Conservation (phyloP, 2,113 vertebrate genomes). For the Porphyrio hochstetteri region DNA sequence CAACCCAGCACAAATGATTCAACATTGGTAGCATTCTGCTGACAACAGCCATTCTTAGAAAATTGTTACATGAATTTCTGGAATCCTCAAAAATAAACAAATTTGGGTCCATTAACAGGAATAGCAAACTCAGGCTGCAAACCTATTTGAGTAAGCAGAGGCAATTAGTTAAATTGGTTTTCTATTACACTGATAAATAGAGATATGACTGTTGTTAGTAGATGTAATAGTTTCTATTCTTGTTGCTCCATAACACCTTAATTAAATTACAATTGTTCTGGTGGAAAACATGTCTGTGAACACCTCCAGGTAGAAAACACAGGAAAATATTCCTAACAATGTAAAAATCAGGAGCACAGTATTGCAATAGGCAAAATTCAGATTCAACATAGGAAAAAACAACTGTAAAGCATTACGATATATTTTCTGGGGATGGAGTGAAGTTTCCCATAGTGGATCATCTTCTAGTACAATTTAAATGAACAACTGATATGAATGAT, state of each 20-base stretch:
- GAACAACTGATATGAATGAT: neutral
- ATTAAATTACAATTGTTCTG: constrained; percentile 31
- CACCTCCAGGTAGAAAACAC: neutral
- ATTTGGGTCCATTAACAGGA: constrained; percentile 9
- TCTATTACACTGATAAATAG: neutral
- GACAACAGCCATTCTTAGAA: constrained; percentile 33
- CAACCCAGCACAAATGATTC: neutral
- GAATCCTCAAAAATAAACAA: constrained; percentile 26
- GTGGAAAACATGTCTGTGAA: neutral
- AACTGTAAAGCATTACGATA: neutral
- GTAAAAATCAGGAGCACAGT: neutral
- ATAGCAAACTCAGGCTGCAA: constrained; percentile 8
- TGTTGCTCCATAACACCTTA: neutral
- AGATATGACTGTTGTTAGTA: constrained; percentile 10
- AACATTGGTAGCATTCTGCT: neutral
- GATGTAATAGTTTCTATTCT: constrained; percentile 15
- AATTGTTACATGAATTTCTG: constrained; percentile 5
- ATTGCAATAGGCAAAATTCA: neutral
- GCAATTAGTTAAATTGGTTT: constrained; percentile 44
- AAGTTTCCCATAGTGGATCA: neutral
- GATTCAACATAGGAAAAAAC: neutral
- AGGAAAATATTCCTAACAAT: neutral
- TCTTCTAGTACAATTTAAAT: neutral
- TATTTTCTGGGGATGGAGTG: neutral
- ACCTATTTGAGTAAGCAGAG: constrained; percentile 6